These are phyloP conservation scores for Parazoanthus atlanticus DNA, from an alignment of 92 coral and sea anemone species.

Conservation along the genomic window DNA sequence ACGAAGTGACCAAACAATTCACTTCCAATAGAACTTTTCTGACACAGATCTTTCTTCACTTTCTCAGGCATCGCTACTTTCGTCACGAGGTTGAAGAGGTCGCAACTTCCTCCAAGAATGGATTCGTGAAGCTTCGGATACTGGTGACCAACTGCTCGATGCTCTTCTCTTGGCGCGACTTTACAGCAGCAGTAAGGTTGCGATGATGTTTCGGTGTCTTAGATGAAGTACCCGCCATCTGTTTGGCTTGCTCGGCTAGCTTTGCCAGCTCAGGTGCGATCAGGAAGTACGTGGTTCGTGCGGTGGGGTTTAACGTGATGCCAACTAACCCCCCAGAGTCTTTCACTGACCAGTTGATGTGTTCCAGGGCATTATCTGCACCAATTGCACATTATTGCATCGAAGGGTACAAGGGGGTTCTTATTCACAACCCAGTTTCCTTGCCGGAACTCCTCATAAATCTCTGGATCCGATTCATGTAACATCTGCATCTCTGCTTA, in stretches of 20 bases:
- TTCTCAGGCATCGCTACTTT: too few relatives aligned
- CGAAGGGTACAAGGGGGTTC: too few relatives aligned
- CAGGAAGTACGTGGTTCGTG: conserved; percentile 45
- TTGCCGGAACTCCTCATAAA: too few relatives aligned
- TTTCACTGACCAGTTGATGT: conserved; percentile 61
- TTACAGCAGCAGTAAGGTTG: conserved; percentile 15
- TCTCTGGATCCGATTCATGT: conserved; percentile 15
- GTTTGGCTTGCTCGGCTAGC: conserved; percentile 60
- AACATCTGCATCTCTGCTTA: conserved; percentile 31
- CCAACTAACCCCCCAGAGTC: conserved; percentile 58
- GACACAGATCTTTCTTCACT: conserved; percentile 42
- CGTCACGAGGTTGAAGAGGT: conserved; percentile 33
- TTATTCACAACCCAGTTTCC: too few relatives aligned
- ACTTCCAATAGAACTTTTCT: conserved; percentile 33
- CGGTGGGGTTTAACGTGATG: conserved; percentile 63
- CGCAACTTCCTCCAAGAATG: conserved; percentile 47
- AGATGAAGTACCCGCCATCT: conserved; percentile 39
- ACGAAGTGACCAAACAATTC: too few relatives aligned
- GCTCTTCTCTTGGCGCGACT: conserved; percentile 32
- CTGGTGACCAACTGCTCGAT: conserved; percentile 7
- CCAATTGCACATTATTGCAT: conserved; percentile 50
- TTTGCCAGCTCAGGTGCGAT: conserved; percentile 43
- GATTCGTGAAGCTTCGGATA: not conserved
- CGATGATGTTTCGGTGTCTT: conserved; percentile 12
- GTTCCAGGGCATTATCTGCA: conserved; percentile 56